Conservation (phyloP, 2,797 vertebrate genomes). For the Diglossa cyanea region DNA sequence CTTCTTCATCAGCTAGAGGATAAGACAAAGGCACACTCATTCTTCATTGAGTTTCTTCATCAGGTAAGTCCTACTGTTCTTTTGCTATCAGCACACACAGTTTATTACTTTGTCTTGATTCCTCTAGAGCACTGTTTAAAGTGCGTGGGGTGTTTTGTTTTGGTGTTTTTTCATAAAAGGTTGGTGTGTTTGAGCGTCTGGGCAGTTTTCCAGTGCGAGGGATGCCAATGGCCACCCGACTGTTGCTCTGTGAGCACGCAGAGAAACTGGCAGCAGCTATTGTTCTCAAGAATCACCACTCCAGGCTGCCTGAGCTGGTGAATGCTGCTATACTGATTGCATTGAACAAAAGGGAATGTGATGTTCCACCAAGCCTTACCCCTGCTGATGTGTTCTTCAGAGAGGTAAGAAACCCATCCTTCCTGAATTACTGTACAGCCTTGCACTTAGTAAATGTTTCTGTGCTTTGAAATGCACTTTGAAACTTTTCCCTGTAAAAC, state of each 20-base stretch:
- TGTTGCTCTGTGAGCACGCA: slow-evolving; percentile 90
- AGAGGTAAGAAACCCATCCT: slow-evolving; percentile 77
- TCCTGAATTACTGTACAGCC: neutral
- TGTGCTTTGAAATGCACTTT: neutral
- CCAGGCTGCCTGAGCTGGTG: slow-evolving; percentile 83
- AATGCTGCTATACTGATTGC: slow-evolving; percentile 82
- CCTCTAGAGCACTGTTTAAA: neutral
- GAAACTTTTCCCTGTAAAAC: neutral
- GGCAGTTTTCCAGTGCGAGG: slow-evolving; percentile 75
- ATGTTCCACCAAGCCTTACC: slow-evolving; percentile 84
- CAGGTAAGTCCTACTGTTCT: slow-evolving; percentile 74
- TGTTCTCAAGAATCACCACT: slow-evolving; percentile 91
- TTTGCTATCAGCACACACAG: neutral
- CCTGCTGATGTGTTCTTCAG: slow-evolving; percentile 93
- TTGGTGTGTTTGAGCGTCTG: slow-evolving; percentile 87
- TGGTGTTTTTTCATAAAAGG: slow-evolving; percentile 69
- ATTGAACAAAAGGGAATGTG: slow-evolving; percentile 76
- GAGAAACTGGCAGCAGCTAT: slow-evolving; percentile 91
- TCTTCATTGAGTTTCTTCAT: slow-evolving; percentile 92
- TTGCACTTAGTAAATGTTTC: neutral
- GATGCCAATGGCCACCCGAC: slow-evolving; percentile 82
- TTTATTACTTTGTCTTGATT: neutral
- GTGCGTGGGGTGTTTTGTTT: neutral
- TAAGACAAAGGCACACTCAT: slow-evolving; percentile 94
- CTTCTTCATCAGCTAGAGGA: slow-evolving; percentile 96